Base-by-base conservation (phyloP, 1,140 invertebrate genomes). In the Bactericera cockerelli region DNA sequence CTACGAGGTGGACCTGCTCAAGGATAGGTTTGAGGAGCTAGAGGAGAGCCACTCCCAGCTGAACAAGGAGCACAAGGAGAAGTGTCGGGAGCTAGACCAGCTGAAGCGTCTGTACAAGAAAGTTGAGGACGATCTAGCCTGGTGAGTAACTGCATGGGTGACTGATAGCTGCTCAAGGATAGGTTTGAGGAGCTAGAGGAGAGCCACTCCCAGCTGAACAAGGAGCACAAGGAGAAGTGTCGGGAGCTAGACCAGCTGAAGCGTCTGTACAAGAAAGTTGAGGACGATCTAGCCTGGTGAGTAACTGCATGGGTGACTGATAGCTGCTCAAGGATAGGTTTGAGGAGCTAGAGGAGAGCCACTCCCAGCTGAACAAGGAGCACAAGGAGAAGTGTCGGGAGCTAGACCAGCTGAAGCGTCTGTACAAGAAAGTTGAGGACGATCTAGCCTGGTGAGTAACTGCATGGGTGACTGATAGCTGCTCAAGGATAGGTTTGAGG, bases 151-250 rank as follows among this genome's bases (percentile, higher is more conserved):
- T n/a, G n/a, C n/a, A n/a, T n/a, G n/a, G n/a, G n/a, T n/a, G n/a
- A n/a, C n/a, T n/a, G n/a, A n/a, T n/a, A n/a, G n/a, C 74, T 97
- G 61, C 78, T 97, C 55, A 98, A 98, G 77, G 96, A 99, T 74
- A 84, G 92, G 72, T 76, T 95, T 65, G 93, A 98, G 73, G 95
- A 98, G 69, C 75, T 94, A 62, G 90, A 96, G 67, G 93, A 98
- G 73, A 80, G 84, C 53, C 80, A 86, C 69, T 78, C 84, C 28
- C 86, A 90, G 70, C 67, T 74, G 36, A 68, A 79, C 69, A 81
- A 89, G 62, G 90, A 97, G 70, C 84, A 93, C 68, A 84, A 83
- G 68, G 90, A 93, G 65, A 94, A 93, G 70, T 86, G 85, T 74
- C 91, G 67, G 92, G 93, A 72, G 84, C 84, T 74, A 79, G 95